These are phyloP conservation scores for Schizopygopsis pylzovi DNA, from an alignment of 2,797 vertebrate species.

Conservation along the genomic window DNA sequence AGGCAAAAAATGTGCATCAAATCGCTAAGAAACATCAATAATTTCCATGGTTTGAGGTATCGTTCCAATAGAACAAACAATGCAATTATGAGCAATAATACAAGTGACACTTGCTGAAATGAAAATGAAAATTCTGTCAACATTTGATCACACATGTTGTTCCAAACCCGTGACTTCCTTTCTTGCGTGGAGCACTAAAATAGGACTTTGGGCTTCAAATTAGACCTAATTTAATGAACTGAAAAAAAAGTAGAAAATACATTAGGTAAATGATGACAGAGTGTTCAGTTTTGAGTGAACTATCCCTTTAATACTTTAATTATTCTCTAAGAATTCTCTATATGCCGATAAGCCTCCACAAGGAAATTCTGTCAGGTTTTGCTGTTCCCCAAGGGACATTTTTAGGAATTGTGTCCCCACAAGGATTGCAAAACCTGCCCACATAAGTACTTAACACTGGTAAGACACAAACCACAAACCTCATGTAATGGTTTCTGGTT, in stretches of 20 bases:
- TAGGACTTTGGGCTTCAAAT: neutral
- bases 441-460: conserved; percentile 23
- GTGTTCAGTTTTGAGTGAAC: too few species aligned
- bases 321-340: neutral
- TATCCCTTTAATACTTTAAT: neutral
- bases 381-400: conserved; percentile 56
- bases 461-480: conserved; percentile 44
- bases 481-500: conserved; percentile 37
- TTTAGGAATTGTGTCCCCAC: conserved; percentile 11
- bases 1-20: neutral
- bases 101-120: neutral
- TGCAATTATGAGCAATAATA: conserved; percentile 1
- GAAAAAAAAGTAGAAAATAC: neutral
- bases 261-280: neutral
- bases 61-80: neutral
- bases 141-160: neutral
- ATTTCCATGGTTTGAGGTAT: neutral
- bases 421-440: conserved; percentile 20
- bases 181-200: neutral
- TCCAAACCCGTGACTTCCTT: too few species aligned
- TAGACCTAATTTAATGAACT: neutral
- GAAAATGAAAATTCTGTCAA: neutral
- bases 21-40: neutral
- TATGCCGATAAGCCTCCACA: neutral
- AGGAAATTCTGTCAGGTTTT: neutral